phyloP scores from a whole-genome alignment of 2,113 vertebrate genomes.

The Eudyptes chrysolophus region DNA sequence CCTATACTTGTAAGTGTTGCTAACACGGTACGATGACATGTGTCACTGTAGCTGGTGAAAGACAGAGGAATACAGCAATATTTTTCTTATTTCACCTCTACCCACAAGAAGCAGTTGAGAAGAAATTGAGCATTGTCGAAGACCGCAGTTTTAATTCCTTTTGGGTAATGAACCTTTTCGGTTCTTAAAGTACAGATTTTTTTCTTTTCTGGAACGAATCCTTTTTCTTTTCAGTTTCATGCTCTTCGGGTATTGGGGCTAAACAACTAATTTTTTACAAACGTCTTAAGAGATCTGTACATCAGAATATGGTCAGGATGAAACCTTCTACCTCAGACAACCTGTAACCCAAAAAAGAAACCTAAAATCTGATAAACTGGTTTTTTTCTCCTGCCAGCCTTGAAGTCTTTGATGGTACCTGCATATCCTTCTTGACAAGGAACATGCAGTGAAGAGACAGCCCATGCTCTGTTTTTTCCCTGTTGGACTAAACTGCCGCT shows the following conservation, averaged over 20 bases:
- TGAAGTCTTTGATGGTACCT: neutral
- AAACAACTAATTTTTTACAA: neutral
- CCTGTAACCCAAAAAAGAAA: neutral
- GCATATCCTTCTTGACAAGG: neutral
- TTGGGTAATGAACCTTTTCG: neutral
- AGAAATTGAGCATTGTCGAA: fast-evolving
- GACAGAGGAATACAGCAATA: neutral
- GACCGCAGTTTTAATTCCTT: neutral
- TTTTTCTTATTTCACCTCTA: neutral
- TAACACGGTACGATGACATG: fast-evolving
- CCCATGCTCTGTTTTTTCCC: neutral
- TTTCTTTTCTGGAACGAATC: neutral
- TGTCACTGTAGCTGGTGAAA: neutral
- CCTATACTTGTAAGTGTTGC: neutral
- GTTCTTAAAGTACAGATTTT: neutral
- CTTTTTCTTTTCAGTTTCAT: neutral
- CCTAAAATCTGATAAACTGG: neutral
- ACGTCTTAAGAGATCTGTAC: neutral
- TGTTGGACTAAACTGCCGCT: neutral
- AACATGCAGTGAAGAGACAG: neutral
- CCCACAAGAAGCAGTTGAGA: neutral
- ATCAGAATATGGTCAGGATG: neutral
- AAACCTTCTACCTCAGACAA: neutral
- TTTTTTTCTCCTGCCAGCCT: neutral
- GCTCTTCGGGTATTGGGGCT: neutral